Conservation (phyloP, 2,888 invertebrate species). For the Nemurella pictetii region DNA sequence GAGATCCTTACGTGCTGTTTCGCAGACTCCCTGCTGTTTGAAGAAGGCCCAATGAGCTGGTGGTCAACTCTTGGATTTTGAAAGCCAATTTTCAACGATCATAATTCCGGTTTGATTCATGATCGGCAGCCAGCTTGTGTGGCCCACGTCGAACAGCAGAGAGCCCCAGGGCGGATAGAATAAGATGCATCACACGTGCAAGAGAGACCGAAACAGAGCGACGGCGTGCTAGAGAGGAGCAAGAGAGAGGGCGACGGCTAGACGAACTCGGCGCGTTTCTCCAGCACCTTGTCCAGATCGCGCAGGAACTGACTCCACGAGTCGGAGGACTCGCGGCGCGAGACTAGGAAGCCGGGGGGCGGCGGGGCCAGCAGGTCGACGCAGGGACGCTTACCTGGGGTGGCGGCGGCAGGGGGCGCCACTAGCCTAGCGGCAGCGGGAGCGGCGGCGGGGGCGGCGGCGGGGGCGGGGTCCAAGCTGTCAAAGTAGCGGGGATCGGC, state of each 20-base stretch:
- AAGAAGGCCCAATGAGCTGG: no score
- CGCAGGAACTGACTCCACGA: constrained; percentile 57
- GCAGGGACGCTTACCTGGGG: not conserved
- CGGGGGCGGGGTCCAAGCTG: not conserved
- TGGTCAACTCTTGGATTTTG: no score
- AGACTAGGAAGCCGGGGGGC: constrained; percentile 44
- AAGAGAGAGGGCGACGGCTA: constrained; percentile 43
- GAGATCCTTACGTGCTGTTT: no score
- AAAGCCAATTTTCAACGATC: no score
- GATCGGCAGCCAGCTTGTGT: no score
- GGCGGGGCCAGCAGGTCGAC: constrained; percentile 39
- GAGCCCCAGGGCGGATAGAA: not conserved
- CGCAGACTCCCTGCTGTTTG: no score
- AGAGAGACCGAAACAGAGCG: constrained; percentile 32
- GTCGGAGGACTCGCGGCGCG: constrained; percentile 52
- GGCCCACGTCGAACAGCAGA: no score
- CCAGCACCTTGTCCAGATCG: constrained; percentile 56
- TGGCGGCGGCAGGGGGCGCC: not conserved
- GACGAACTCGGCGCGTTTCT: constrained; percentile 55
- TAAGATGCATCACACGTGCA: no score
- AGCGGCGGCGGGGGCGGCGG: not conserved
- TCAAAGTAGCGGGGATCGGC: no score
- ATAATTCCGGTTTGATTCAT: no score
- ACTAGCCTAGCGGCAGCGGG: not conserved
- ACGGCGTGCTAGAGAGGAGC: constrained; percentile 16